Percentiles rank a stretch among this genome's conserved stretches.
Conservation (phyloP, 2,797 vertebrate species). For the Cyclopterus lumpus region DNA sequence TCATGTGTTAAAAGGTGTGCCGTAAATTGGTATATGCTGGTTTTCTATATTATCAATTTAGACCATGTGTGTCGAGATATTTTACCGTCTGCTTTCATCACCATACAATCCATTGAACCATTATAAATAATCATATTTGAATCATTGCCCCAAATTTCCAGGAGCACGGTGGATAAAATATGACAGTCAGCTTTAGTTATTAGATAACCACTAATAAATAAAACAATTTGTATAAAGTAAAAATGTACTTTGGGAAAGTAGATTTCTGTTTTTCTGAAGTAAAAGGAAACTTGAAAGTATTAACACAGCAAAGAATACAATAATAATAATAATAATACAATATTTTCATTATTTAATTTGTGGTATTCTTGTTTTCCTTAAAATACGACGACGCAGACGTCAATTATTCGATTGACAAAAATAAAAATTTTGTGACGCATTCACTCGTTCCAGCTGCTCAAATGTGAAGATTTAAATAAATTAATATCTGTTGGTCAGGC, state of each 20-base stretch:
- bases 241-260: background rate
- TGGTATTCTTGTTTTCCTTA: too few relatives aligned
- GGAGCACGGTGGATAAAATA: too few relatives aligned
- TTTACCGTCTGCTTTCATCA: background rate
- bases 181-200: too few relatives aligned
- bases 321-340: too few relatives aligned
- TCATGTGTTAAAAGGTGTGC: background rate
- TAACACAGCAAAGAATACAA: too few relatives aligned
- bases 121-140: background rate
- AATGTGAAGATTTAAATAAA: background rate
- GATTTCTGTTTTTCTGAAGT: background rate
- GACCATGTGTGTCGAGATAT: background rate
- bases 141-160: background rate
- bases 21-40: too few relatives aligned
- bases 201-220: background rate
- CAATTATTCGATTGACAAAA: too few relatives aligned
- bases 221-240: too few relatives aligned
- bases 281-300: too few relatives aligned
- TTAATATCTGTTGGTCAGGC: background rate
- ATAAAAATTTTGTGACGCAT: background rate
- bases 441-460: background rate
- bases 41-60: background rate
- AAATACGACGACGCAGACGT: too few relatives aligned
- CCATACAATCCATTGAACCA: too few relatives aligned
- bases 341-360: background rate